Percentiles rank a stretch among this genome's conserved stretches.
These are phyloP conservation scores for Zaprionus lachaisei DNA, from an alignment of 1,140 invertebrate species.

Conservation along the genomic window DNA sequence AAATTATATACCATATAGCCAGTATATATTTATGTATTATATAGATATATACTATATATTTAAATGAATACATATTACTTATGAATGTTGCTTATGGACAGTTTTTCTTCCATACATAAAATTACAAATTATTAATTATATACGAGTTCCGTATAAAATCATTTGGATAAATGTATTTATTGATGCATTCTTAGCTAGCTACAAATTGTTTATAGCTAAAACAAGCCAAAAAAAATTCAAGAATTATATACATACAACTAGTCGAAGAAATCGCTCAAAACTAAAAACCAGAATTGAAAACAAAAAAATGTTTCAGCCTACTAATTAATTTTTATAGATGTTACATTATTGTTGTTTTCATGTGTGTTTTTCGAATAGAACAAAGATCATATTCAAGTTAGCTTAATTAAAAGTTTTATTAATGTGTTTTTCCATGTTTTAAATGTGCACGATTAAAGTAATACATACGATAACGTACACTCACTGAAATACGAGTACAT, in stretches of 20 bases:
- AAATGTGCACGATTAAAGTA: conserved; percentile 52
- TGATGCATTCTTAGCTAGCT: conserved; percentile 78
- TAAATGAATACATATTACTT: conserved; percentile 31
- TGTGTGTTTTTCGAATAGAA: conserved; percentile 30
- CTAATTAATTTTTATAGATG: conserved; percentile 58
- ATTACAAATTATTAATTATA: conserved; percentile 30
- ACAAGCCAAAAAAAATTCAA: conserved; percentile 9
- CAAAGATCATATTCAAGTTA: conserved; percentile 18
- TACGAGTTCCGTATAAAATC: conserved; percentile 41
- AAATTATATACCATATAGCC: conserved; percentile 20
- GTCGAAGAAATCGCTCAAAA: conserved; percentile 59
- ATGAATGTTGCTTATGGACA: conserved; percentile 76
- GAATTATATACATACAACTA: conserved; percentile 14
- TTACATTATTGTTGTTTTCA: conserved; percentile 54
- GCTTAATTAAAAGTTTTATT: conserved; percentile 32
- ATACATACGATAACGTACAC: conserved; percentile 17
- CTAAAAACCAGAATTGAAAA: neutral
- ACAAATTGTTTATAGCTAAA: conserved; percentile 52
- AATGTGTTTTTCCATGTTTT: conserved; percentile 40
- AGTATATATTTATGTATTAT: conserved; percentile 12
- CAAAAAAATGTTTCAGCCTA: conserved; percentile 38
- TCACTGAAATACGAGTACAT: conserved; percentile 28
- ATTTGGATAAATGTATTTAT: conserved; percentile 77
- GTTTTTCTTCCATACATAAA: conserved; percentile 76
- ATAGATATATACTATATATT: conserved; percentile 35